Base-by-base conservation (phyloP, 2,888 invertebrate genomes). In the Notodonta ziczac region DNA sequence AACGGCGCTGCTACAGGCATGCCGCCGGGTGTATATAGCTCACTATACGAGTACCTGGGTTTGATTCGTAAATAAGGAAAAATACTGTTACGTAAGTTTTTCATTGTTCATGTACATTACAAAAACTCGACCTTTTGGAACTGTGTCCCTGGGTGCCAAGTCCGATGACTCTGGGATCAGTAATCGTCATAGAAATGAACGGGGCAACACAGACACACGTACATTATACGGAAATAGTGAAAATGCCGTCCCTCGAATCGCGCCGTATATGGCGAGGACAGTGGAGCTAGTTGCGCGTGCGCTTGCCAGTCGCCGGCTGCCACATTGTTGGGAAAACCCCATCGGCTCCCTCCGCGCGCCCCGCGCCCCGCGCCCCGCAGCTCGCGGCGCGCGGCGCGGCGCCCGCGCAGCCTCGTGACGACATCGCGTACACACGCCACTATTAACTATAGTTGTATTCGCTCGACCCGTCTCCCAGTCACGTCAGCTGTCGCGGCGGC, bases 281-380 rank as follows among this genome's bases (percentile, higher is more conserved):
- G 79, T 63, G 61, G 68, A 65, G 70, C 66, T 71, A 61, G 71
- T 66, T 71, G 77, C 81, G 78, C 79, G 80, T 74, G 81, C 84
- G 83, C 78, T 61, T 58, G 70, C 68, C 67, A 73, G 80, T 78
- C 63, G 66, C 65, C 66, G 76, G 64, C 69, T 80, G 84, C 82
- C 87, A 83, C 90, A 91, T 89, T 74, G 82, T 81, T 93, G 91
- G 94, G 93, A 93, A 94, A 94, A 93, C 92, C 93, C 93, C 86
- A 89, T 74, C 70, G 57, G 62, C 63, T 60, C 72, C 74, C 72
- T 40, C 73, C 74, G 69, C 71, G 61, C 73, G 64, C 65, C 65
- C 63, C 63, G 57, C 63, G 70, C 61, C 68, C 60, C 63, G 67
- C 24, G 32, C n/a, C 39, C 39, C 54, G 39, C 13, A 9, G n/a